These are phyloP conservation scores for Pempheris klunzingeri DNA, from an alignment of 2,797 vertebrate genomes.

Conservation along the genomic window DNA sequence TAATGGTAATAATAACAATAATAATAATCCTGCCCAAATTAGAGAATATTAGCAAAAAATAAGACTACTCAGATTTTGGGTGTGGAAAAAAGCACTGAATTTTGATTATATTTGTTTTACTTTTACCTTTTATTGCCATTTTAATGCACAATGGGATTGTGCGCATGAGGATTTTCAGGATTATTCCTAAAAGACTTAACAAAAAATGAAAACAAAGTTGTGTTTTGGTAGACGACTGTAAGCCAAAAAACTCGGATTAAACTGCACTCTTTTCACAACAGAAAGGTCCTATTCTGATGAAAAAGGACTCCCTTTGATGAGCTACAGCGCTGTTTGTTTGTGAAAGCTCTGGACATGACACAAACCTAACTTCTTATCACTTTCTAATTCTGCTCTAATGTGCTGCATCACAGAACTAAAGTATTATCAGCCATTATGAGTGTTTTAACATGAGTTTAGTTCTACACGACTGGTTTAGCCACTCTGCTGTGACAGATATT, in stretches of 20 bases:
- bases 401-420: conserved; percentile 37
- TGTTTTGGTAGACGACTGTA: conserved; percentile 37
- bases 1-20: not conserved
- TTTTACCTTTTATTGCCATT: not conserved
- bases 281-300: conserved; percentile 6
- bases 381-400: conserved; percentile 34
- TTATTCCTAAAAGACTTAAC: conserved; percentile 25
- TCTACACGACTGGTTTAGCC: conserved; percentile 45
- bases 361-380: conserved; percentile 27
- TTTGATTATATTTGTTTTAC: not conserved
- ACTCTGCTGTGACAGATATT: conserved; percentile 53
- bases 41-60: not conserved
- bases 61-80: not conserved
- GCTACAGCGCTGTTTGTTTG: conserved; percentile 2
- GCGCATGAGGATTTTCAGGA: conserved; percentile 39
- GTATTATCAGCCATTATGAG: conserved; percentile 9
- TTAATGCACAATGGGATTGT: not conserved
- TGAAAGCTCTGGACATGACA: conserved; percentile 26
- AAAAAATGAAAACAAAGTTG: conserved; percentile 25
- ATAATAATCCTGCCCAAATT: conserved; percentile 8
- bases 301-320: conserved; percentile 15
- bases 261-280: conserved; percentile 1
- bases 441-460: conserved; percentile 45
- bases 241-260: conserved; percentile 13
- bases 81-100: not conserved